Conservation (phyloP, 1,140 invertebrate genomes). For the Cepaea nemoralis region DNA sequence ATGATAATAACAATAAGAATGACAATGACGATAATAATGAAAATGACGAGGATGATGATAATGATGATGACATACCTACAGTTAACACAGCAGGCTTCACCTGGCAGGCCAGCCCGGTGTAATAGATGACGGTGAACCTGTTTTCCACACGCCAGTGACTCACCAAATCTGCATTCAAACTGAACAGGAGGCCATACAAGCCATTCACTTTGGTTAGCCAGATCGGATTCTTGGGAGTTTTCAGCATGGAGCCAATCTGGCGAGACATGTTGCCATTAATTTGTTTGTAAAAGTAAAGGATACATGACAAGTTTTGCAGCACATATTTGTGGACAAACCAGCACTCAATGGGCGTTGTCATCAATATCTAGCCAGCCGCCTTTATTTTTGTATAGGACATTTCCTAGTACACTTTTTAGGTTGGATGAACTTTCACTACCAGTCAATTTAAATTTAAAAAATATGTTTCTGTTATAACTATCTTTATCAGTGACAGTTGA, state of each 20-base stretch:
- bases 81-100: slow-evolving; percentile 75
- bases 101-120: slow-evolving; percentile 81
- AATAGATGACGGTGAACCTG: slow-evolving; percentile 83
- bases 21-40: too few relatives aligned
- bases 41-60: too few relatives aligned
- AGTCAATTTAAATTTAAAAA: too few relatives aligned
- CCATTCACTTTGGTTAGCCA: slow-evolving; percentile 83
- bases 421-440: too few relatives aligned
- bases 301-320: background rate
- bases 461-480: too few relatives aligned
- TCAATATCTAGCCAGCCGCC: too few relatives aligned
- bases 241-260: slow-evolving; percentile 83
- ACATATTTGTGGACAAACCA: too few relatives aligned
- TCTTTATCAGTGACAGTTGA: too few relatives aligned
- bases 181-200: slow-evolving; percentile 84
- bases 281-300: background rate
- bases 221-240: slow-evolving; percentile 85
- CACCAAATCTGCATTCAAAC: slow-evolving; percentile 83
- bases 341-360: too few relatives aligned
- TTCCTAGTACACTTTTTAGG: too few relatives aligned
- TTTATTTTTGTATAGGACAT: too few relatives aligned
- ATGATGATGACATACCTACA: slow-evolving; percentile 77
- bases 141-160: slow-evolving; percentile 86
- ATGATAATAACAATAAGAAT: too few relatives aligned
- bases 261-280: slow-evolving; percentile 54